A percentile compares a stretch with the other conserved stretches of the same genome.
phyloP scores from a whole-genome alignment of 2,888 invertebrate genomes.

The Agonum fuliginosum region DNA sequence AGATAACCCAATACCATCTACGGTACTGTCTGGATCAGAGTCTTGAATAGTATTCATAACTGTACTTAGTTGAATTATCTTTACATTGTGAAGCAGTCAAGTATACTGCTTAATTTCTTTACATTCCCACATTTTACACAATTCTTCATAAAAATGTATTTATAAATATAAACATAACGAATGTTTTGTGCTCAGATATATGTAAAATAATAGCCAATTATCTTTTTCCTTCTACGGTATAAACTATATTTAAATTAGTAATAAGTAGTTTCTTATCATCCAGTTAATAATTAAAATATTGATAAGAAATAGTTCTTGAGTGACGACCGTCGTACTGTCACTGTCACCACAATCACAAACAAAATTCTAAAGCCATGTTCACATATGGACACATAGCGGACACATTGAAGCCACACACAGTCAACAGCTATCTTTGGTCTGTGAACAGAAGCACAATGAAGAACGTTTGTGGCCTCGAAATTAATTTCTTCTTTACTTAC shows the following conservation, averaged over 20 bases:
- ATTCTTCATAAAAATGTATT: constrained; percentile 27
- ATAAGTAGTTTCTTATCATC: constrained; percentile 16
- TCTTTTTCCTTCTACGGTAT: background rate
- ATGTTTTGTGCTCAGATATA: background rate
- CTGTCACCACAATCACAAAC: constrained; percentile 10
- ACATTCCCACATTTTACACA: constrained; percentile 50
- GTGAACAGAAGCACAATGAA: too few relatives aligned
- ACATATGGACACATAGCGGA: too few relatives aligned
- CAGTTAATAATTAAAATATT: constrained; percentile 25
- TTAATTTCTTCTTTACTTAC: too few relatives aligned
- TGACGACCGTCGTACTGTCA: background rate
- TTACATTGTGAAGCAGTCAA: constrained; percentile 58
- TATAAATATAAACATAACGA: constrained; percentile 26
- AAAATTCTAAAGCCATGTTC: constrained; percentile 37
- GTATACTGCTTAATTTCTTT: constrained; percentile 52
- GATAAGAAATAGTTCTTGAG: constrained; percentile 33
- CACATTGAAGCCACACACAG: too few relatives aligned
- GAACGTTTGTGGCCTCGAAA: too few relatives aligned
- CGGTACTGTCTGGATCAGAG: constrained; percentile 53
- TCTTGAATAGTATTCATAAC: constrained; percentile 62
- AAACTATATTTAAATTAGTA: background rate
- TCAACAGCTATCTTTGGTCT: too few relatives aligned
- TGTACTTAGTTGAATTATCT: constrained; percentile 30
- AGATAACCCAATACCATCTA: constrained; percentile 54
- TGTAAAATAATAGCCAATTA: background rate